Conservation (phyloP, 2,888 invertebrate genomes). For the Drosophila peninsularis region DNA sequence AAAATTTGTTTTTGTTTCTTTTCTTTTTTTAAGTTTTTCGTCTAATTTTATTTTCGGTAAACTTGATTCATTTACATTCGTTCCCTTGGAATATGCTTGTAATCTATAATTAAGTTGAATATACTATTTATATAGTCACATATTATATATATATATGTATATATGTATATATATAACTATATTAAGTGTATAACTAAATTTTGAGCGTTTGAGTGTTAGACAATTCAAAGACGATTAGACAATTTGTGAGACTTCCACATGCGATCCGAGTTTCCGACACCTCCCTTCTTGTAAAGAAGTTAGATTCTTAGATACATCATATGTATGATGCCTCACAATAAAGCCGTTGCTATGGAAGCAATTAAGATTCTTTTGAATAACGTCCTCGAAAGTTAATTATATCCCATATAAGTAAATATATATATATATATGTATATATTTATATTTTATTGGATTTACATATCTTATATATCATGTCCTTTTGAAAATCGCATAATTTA, state of each 20-base stretch:
- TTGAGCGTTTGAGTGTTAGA: neutral
- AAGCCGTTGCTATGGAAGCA: neutral
- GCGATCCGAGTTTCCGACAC: too few species aligned
- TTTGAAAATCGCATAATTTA: conserved; percentile 1
- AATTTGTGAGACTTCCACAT: too few species aligned
- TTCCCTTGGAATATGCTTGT: conserved; percentile 57
- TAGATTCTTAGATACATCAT: neutral
- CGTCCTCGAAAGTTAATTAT: neutral
- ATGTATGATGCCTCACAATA: neutral
- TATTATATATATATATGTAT: neutral
- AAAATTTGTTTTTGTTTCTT: conserved; percentile 24
- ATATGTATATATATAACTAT: neutral
- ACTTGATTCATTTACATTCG: conserved; percentile 56
- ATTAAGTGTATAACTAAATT: neutral
- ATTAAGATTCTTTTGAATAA: neutral
- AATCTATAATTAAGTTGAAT: conserved; percentile 28
- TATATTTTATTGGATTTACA: neutral
- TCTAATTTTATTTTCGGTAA: conserved; percentile 23
- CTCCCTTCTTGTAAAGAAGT: too few species aligned
- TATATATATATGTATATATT: neutral
- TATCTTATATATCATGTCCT: neutral
- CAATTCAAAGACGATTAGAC: neutral
- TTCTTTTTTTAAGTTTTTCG: conserved; percentile 11
- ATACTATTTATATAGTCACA: conserved; percentile 1
- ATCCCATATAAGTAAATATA: neutral